Evolutionary conservation across 2,797 vertebrate species (phyloP).

Genomic region (Chloroceryle amazona): DNA sequence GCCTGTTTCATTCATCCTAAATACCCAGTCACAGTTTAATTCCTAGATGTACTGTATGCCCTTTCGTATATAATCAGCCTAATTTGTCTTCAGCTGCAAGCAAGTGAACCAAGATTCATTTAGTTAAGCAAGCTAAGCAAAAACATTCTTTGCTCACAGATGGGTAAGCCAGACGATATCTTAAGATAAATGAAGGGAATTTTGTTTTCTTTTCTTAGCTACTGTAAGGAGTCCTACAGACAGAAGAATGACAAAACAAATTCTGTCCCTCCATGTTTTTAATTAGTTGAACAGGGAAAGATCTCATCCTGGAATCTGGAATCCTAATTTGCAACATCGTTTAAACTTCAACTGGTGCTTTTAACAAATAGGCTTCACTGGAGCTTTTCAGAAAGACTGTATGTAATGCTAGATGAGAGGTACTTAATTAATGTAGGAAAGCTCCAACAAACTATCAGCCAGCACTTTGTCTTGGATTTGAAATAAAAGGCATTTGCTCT

Average conservation of each 20-base stretch:
- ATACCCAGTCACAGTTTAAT: constrained; percentile 34
- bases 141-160: constrained; percentile 52
- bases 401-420: constrained; percentile 67
- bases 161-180: constrained; percentile 35
- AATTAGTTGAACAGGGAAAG: constrained; percentile 69
- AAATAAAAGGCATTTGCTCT: constrained; percentile 73
- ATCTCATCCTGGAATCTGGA: constrained; percentile 48
- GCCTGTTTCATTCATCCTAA: constrained; percentile 62
- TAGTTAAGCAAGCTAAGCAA: constrained; percentile 60
- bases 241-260: constrained; percentile 45
- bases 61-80: constrained; percentile 54
- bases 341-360: constrained; percentile 67
- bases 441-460: constrained; percentile 62
- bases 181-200: constrained; percentile 43
- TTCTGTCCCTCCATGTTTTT: constrained; percentile 32
- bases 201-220: constrained; percentile 53
- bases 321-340: constrained; percentile 68
- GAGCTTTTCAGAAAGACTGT: constrained; percentile 59
- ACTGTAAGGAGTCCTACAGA: constrained; percentile 16
- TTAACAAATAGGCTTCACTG: constrained; percentile 66
- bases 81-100: constrained; percentile 65
- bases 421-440: constrained; percentile 71
- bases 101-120: constrained; percentile 59
- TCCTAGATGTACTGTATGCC: constrained; percentile 51
- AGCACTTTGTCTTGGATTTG: constrained; percentile 70